Conservation (phyloP, 2,888 invertebrate species). For the Rotaria sp. region DNA sequence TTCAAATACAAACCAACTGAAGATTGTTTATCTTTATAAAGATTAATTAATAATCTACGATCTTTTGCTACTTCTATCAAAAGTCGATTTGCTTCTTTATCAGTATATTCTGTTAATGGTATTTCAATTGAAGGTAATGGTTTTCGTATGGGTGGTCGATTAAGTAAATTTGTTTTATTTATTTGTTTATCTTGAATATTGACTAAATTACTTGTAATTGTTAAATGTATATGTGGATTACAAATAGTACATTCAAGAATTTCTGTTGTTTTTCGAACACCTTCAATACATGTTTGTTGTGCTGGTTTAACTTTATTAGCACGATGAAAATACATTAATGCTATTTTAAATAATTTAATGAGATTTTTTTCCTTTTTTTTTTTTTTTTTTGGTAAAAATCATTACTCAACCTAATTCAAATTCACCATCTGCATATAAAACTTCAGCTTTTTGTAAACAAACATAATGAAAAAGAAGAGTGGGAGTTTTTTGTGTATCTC, state of each 20-base stretch:
- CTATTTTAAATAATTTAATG: background rate
- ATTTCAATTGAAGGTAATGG: background rate
- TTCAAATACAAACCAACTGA: background rate
- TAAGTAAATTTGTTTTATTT: background rate
- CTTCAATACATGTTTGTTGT: background rate
- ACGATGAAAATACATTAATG: conserved; percentile 21
- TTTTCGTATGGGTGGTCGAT: background rate
- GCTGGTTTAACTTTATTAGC: conserved; percentile 19
- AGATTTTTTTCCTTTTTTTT: too few relatives aligned
- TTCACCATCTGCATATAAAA: conserved; percentile 23
- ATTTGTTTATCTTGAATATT: background rate
- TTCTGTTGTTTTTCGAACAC: conserved; percentile 10
- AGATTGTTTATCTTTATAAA: conserved; percentile 7
- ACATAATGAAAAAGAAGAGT: background rate
- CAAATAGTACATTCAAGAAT: conserved; percentile 26
- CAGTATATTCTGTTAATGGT: background rate
- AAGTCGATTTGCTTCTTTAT: background rate
- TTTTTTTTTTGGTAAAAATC: too few relatives aligned
- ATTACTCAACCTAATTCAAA: conserved; percentile 7
- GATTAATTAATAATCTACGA: background rate
- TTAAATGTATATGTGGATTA: background rate
- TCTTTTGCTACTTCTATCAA: conserved; percentile 16
- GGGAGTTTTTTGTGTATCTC: background rate
- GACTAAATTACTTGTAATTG: background rate
- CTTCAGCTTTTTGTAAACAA: conserved; percentile 24